Percentiles rank a stretch among this genome's conserved stretches.
Conservation (phyloP, 1,140 invertebrate species). For the Drosophila nikananu region DNA sequence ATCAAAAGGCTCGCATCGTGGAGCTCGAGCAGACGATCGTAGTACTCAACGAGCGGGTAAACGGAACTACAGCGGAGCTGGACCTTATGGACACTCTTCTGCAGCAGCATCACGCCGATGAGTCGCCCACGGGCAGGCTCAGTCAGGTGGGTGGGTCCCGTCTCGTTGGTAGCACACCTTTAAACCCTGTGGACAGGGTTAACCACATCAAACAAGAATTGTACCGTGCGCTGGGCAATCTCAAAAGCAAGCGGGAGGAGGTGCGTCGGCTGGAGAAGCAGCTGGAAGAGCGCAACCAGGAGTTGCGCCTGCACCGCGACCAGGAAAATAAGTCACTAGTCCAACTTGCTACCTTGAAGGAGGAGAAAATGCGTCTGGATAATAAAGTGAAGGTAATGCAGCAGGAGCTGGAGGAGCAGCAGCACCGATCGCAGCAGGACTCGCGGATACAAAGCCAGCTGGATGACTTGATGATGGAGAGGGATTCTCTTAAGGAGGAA, state of each 20-base stretch:
- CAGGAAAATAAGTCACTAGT: constrained; percentile 78
- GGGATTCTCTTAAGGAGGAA: constrained; percentile 43
- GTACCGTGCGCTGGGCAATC: constrained; percentile 60
- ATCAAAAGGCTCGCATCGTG: constrained; percentile 65
- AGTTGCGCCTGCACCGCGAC: constrained; percentile 54
- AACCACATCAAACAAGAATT: constrained; percentile 78
- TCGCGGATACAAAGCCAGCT: constrained; percentile 35
- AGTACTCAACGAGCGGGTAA: constrained; percentile 60
- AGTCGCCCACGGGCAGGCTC: constrained; percentile 44
- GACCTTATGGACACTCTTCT: constrained; percentile 80
- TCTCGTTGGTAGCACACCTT: constrained; percentile 71
- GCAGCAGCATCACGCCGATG: constrained; percentile 71
- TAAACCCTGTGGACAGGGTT: constrained; percentile 64
- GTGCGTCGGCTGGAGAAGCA: constrained; percentile 69
- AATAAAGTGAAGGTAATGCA: constrained; percentile 65
- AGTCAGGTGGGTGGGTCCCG: constrained; percentile 50
- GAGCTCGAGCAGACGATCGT: constrained; percentile 71
- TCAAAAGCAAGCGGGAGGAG: constrained; percentile 78
- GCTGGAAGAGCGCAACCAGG: constrained; percentile 66
- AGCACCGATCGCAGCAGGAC: constrained; percentile 39
- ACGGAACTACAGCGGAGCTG: constrained; percentile 69
- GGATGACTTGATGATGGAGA: constrained; percentile 28
- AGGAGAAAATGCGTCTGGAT: constrained; percentile 66
- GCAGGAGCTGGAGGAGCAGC: constrained; percentile 53
- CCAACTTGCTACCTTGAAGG: constrained; percentile 69